phyloP scores from a whole-genome alignment of 1,140 invertebrate genomes.

The Chlorops oryzae region DNA sequence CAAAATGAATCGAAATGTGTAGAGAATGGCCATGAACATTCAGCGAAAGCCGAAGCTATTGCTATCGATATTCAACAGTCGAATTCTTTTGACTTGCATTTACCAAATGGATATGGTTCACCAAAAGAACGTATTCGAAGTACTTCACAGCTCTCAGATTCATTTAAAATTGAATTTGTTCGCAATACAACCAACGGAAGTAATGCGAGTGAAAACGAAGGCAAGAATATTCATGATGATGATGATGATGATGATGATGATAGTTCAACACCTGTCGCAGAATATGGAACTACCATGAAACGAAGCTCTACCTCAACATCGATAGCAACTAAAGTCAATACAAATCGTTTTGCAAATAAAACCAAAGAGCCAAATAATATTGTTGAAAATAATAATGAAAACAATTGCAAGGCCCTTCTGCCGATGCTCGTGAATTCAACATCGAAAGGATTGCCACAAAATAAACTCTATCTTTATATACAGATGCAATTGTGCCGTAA shows the following conservation, averaged over 20 bases:
- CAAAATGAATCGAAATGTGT: conserved; percentile 11
- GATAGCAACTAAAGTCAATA: not conserved
- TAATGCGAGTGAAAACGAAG: conserved; percentile 15
- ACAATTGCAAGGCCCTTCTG: conserved; percentile 19
- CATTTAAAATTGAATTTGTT: conserved; percentile 46
- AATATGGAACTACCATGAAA: too few relatives aligned
- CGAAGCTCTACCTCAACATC: too few relatives aligned
- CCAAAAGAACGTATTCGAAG: conserved; percentile 29
- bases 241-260: conserved; percentile 2
- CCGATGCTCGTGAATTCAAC: too few relatives aligned
- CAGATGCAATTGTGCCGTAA: conserved; percentile 94
- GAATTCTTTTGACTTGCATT: conserved; percentile 29
- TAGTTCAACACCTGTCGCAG: too few relatives aligned
- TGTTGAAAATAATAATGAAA: not conserved
- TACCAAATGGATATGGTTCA: conserved; percentile 2
- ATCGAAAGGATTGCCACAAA: conserved; percentile 4
- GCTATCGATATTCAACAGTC: conserved; percentile 43
- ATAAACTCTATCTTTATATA: conserved; percentile 80
- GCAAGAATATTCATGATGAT: not conserved
- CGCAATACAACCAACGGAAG: conserved; percentile 23
- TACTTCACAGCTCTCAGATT: conserved; percentile 38
- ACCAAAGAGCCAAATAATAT: conserved; percentile 2
- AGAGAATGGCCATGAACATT: conserved; percentile 16
- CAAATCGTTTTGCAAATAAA: not conserved
- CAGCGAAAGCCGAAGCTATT: conserved; percentile 20